A percentile compares a stretch with the other conserved stretches of the same genome.
Conservation (phyloP, 2,888 invertebrate genomes). For the Tetranychus truncatus region DNA sequence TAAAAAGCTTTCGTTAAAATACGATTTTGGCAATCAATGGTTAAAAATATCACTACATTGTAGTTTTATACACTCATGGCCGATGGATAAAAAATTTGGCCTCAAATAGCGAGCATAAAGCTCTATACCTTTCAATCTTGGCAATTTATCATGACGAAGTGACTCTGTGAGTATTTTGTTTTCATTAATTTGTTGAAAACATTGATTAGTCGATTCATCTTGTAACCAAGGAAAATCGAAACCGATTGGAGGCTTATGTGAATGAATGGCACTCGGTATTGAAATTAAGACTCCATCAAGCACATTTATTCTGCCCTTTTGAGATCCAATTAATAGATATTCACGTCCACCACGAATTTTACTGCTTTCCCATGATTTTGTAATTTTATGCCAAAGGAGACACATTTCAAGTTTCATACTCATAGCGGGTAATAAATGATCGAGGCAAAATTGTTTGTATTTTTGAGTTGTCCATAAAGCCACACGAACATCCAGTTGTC, state of each 20-base stretch:
- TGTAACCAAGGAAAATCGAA: conserved; percentile 1
- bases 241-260: conserved; percentile 65
- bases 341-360: conserved; percentile 20
- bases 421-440: conserved; percentile 17
- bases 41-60: conserved; percentile 8
- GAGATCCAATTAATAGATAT: conserved; percentile 12
- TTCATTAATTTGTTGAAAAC: no score
- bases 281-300: conserved; percentile 47
- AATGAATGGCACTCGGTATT: conserved; percentile 76
- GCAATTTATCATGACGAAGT: conserved; percentile 5
- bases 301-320: not conserved
- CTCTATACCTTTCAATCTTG: conserved; percentile 50
- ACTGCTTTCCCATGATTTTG: conserved; percentile 16
- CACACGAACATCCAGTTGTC: not conserved
- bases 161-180: no score
- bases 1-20: no score
- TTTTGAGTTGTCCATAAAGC: conserved; percentile 20
- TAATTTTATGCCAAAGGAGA: conserved; percentile 21
- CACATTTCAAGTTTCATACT: not conserved
- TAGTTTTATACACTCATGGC: conserved; percentile 19
- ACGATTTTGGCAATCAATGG: not conserved
- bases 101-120: conserved; percentile 76
- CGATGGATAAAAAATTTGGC: conserved; percentile 41
- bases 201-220: not conserved
- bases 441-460: conserved; percentile 16